Percentiles rank a stretch among this genome's conserved stretches.
phyloP scores from a whole-genome alignment of 1,140 invertebrate species.

The Trinorchestia longiramus region DNA sequence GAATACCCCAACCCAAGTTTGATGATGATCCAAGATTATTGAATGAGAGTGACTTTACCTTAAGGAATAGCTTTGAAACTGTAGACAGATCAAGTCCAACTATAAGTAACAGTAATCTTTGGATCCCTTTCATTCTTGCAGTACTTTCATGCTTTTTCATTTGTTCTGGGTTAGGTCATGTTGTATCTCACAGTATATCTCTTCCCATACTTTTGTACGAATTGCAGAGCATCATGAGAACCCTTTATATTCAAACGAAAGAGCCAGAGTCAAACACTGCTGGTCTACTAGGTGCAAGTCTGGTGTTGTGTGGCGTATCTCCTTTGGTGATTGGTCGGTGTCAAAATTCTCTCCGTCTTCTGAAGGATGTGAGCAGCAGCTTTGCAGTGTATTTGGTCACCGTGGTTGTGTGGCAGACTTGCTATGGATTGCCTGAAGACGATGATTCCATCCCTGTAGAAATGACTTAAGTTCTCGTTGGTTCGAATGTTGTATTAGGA shows the following conservation, averaged over 20 bases:
- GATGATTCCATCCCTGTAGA: not conserved
- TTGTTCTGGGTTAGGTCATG: not conserved
- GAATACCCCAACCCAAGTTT: not conserved
- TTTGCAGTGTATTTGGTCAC: constrained; percentile 32
- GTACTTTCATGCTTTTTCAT: constrained; percentile 18
- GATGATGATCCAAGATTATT: constrained; percentile 1
- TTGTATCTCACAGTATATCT: constrained; percentile 26
- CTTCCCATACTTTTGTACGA: constrained; percentile 36
- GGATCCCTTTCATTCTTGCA: not conserved
- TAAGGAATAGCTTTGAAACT: not conserved
- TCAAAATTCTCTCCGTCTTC: not conserved
- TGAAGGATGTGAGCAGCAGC: not conserved
- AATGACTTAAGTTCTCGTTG: constrained; percentile 8
- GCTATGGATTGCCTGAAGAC: not conserved
- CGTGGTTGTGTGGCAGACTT: constrained; percentile 27
- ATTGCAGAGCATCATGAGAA: not conserved
- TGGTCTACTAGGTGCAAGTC: not conserved
- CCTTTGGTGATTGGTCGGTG: not conserved
- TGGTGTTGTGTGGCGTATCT: constrained; percentile 26
- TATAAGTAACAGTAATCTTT: not conserved
- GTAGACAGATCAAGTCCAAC: not conserved
- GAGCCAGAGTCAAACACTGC: not conserved
- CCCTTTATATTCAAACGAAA: not conserved
- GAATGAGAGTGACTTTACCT: constrained; percentile 34
- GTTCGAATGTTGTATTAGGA: not conserved